Conservation (phyloP, 2,797 vertebrate species). For the Vespertilio murinus region DNA sequence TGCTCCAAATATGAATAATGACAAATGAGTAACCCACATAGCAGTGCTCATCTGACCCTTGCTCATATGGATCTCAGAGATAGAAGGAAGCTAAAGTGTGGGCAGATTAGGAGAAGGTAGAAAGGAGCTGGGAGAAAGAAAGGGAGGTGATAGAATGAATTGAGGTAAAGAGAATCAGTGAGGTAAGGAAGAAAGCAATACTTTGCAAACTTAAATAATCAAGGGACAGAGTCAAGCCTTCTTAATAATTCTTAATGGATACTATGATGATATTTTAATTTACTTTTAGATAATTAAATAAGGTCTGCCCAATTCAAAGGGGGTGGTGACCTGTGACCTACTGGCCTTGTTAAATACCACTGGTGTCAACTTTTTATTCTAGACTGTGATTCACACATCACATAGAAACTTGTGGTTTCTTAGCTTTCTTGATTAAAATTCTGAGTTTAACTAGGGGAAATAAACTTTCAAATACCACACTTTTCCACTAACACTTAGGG, state of each 20-base stretch:
- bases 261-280: background rate
- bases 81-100: background rate
- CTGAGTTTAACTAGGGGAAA: background rate
- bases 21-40: background rate
- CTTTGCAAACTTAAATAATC: background rate
- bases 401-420: background rate
- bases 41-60: too few relatives aligned
- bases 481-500: background rate
- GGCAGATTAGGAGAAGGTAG: background rate
- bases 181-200: background rate
- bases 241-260: background rate
- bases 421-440: conserved; percentile 52
- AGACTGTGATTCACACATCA: background rate
- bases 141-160: background rate
- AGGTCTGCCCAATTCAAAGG: background rate
- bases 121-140: background rate
- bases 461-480: conserved; percentile 18
- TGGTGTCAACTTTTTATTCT: background rate
- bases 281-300: conserved; percentile 15
- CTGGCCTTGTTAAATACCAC: background rate
- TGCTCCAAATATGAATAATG: background rate
- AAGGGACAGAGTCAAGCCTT: background rate
- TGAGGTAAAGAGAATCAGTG: background rate
- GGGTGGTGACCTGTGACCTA: background rate
- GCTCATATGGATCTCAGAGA: background rate